These are phyloP conservation scores for Enteromius treurensis DNA, from an alignment of 2,797 vertebrate genomes.

Conservation along the genomic window DNA sequence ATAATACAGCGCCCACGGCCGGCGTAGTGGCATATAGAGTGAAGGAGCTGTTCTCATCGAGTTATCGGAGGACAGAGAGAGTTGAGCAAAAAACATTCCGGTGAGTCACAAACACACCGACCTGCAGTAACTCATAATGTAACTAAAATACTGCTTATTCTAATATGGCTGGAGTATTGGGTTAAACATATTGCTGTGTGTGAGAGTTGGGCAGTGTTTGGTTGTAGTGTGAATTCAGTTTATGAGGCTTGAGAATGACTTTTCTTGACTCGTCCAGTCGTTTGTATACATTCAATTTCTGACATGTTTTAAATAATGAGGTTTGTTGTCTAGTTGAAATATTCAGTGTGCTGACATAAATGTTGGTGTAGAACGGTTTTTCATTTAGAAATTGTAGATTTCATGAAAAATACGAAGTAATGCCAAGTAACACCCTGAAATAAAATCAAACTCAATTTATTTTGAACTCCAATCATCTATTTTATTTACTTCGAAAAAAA, in stretches of 20 bases:
- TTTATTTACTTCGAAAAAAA: neutral
- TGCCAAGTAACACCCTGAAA: neutral
- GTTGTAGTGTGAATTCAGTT: neutral
- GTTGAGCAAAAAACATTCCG: conserved; percentile 29
- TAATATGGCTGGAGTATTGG: neutral
- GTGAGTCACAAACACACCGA: conserved; percentile 48
- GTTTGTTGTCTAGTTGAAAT: neutral
- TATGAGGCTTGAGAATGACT: neutral
- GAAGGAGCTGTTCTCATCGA: conserved; percentile 24
- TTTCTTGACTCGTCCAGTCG: neutral
- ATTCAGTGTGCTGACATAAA: neutral
- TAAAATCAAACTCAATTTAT: neutral
- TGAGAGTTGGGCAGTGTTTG: neutral
- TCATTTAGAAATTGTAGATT: neutral
- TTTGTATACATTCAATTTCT: neutral
- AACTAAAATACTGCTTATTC: conserved; percentile 2
- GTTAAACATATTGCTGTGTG: neutral
- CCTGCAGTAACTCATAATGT: neutral
- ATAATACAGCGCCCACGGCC: neutral
- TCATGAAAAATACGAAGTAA: neutral
- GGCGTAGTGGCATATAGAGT: neutral
- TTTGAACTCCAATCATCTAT: neutral
- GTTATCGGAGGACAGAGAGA: conserved; percentile 29
- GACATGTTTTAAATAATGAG: neutral
- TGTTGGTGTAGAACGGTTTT: neutral